Conservation (phyloP, 1,140 invertebrate genomes). For the Pseudoatta argentina region DNA sequence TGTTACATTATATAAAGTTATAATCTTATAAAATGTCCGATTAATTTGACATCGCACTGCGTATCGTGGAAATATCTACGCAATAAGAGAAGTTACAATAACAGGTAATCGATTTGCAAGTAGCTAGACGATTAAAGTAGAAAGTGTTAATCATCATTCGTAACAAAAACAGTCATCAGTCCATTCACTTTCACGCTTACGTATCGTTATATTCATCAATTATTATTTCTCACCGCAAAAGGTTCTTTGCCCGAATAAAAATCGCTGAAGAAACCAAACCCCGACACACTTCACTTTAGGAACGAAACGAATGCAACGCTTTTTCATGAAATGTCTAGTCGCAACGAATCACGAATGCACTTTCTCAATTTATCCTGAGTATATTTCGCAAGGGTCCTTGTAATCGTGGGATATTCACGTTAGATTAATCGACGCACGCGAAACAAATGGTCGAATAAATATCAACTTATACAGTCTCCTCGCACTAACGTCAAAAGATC, state of each 20-base stretch:
- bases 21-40: not conserved
- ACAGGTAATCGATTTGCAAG: conserved; percentile 69
- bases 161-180: conserved; percentile 60
- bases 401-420: not conserved
- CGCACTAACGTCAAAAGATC: conserved; percentile 34
- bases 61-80: conserved; percentile 61
- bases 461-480: conserved; percentile 32
- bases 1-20: not conserved
- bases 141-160: conserved; percentile 45
- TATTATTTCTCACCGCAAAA: not conserved
- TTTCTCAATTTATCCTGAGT: conserved; percentile 22
- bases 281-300: conserved; percentile 11
- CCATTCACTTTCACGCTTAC: conserved; percentile 16
- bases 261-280: not conserved
- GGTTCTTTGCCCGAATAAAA: not conserved
- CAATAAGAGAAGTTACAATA: conserved; percentile 70
- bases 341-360: conserved; percentile 20
- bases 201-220: conserved; percentile 22
- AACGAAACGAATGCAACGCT: conserved; percentile 41
- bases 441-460: conserved; percentile 45
- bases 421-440: not conserved
- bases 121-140: conserved; percentile 68
- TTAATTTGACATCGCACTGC: conserved; percentile 44
- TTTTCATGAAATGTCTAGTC: conserved; percentile 12
- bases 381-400: conserved; percentile 8